These are phyloP conservation scores for Leistus spinibarbis DNA, from an alignment of 2,888 invertebrate genomes.

Conservation along the genomic window DNA sequence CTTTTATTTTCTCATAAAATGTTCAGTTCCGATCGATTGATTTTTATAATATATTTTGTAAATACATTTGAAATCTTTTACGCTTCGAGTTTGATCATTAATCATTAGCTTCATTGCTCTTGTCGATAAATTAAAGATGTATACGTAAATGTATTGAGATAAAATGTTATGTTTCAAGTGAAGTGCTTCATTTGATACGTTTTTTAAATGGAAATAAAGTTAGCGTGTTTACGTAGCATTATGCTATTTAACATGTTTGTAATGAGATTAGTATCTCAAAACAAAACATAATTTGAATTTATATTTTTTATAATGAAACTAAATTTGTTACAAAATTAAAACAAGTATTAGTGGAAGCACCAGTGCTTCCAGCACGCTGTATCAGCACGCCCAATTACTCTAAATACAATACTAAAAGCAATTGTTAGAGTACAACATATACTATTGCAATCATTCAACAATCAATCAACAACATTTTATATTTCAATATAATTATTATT, in stretches of 20 bases:
- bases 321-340: no score
- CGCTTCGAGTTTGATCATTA: background rate
- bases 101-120: background rate
- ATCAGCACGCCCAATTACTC: no score
- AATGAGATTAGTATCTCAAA: no score
- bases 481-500: no score
- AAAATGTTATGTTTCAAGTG: background rate
- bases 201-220: background rate
- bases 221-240: background rate
- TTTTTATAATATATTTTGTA: background rate
- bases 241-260: background rate
- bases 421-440: no score
- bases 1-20: background rate
- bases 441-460: no score
- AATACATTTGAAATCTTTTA: background rate
- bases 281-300: no score
- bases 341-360: no score
- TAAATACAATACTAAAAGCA: no score
- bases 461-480: no score
- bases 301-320: no score
- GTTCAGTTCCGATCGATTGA: background rate
- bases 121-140: background rate
- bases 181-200: background rate
- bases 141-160: background rate
- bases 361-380: no score